Conservation (phyloP, 2,113 vertebrate species). For the Sula dactylatra region DNA sequence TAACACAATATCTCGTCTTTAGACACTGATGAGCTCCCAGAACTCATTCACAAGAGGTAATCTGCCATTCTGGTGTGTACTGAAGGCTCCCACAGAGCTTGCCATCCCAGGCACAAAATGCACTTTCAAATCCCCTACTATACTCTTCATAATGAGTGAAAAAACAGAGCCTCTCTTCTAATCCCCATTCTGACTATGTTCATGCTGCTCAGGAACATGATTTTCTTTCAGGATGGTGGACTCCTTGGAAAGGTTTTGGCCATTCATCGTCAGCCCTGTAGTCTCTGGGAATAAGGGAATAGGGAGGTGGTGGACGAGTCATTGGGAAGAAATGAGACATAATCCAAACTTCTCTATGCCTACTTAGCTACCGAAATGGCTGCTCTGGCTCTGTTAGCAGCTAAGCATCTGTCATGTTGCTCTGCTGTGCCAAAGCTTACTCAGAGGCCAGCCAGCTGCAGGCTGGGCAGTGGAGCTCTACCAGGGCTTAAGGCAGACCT, state of each 20-base stretch:
- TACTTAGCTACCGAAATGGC: background rate
- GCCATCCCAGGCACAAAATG: background rate
- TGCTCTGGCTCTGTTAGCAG: background rate
- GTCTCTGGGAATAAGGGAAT: background rate
- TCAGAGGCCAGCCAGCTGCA: background rate
- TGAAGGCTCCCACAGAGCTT: background rate
- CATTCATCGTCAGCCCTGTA: background rate
- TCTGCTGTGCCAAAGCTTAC: background rate
- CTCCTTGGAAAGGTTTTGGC: background rate
- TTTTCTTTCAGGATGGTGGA: background rate
- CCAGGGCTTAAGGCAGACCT: background rate
- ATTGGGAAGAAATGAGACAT: constrained; percentile 7
- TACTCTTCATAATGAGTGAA: background rate
- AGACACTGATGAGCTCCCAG: background rate
- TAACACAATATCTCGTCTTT: background rate
- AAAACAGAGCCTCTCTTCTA: background rate
- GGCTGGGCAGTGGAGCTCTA: background rate
- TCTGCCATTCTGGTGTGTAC: background rate
- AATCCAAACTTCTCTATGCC: background rate
- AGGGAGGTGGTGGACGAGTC: background rate
- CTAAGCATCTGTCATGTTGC: background rate
- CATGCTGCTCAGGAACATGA: background rate
- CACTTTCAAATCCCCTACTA: background rate
- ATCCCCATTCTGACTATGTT: background rate
- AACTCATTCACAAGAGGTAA: background rate